A percentile compares a stretch with the other conserved stretches of the same genome.
Conservation (phyloP, 2,113 vertebrate species). For the Larimichthys polyactis region DNA sequence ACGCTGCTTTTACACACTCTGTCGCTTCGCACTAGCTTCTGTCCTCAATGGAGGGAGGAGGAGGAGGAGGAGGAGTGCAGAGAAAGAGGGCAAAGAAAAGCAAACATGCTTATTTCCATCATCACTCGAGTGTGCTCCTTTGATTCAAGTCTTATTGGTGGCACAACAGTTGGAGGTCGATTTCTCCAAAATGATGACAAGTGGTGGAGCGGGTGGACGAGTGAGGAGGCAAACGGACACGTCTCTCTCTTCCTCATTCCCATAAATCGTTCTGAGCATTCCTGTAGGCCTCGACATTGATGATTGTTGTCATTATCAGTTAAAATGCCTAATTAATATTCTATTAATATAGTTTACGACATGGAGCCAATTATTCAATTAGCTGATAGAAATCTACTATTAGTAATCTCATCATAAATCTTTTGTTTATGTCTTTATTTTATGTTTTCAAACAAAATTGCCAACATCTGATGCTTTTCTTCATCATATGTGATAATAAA, state of each 20-base stretch:
- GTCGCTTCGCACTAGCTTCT: conserved; percentile 55
- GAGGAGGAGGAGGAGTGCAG: background rate
- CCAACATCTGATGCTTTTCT: background rate
- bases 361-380: too few relatives aligned
- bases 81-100: conserved; percentile 21
- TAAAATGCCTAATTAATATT: too few relatives aligned
- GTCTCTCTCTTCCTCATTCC: too few relatives aligned
- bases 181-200: background rate
- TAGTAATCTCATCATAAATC: background rate
- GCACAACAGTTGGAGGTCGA: background rate
- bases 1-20: conserved; percentile 51
- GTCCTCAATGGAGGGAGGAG: conserved; percentile 28
- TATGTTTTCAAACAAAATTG: background rate
- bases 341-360: too few relatives aligned
- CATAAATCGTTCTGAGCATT: too few relatives aligned
- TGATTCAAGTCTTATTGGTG: conserved; percentile 1
- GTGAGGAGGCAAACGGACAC: too few relatives aligned
- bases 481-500: background rate
- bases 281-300: too few relatives aligned
- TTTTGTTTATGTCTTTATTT: background rate
- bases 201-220: too few relatives aligned
- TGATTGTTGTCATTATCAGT: too few relatives aligned
- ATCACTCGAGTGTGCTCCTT: background rate
- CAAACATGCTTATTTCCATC: conserved; percentile 33
- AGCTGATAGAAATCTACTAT: too few relatives aligned